These are phyloP conservation scores for Ochotona princeps DNA, from an alignment of 2,113 vertebrate species.

Conservation along the genomic window DNA sequence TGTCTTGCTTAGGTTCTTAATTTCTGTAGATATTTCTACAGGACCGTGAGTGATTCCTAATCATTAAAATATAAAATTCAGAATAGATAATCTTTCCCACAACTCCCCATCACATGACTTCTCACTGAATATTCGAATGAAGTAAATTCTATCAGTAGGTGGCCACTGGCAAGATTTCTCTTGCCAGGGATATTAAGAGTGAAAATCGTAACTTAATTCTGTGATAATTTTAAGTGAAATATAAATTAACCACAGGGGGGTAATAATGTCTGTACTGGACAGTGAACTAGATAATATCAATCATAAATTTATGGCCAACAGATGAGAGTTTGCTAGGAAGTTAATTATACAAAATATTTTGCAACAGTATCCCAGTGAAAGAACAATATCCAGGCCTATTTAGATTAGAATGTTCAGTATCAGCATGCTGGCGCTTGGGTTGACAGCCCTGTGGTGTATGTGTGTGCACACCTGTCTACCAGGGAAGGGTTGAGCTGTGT, in stretches of 20 bases:
- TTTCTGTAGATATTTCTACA: neutral
- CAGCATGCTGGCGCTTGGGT: neutral
- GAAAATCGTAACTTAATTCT: constrained; percentile 16
- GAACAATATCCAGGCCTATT: neutral
- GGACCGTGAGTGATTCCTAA: neutral
- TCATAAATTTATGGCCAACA: constrained; percentile 22
- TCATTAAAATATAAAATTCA: constrained; percentile 1
- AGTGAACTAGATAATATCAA: neutral
- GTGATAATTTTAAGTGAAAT: constrained; percentile 42
- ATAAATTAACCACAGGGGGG: neutral
- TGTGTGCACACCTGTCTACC: no score
- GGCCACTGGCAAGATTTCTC: neutral
- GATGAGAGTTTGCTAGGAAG: neutral
- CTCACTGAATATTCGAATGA: neutral
- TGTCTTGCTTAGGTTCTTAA: constrained; percentile 23
- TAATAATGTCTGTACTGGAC: neutral
- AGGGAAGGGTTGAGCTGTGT: neutral
- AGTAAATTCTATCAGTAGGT: neutral
- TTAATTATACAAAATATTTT: neutral
- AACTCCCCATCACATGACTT: no score
- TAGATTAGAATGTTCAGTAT: neutral
- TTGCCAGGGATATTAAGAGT: neutral
- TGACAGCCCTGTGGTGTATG: neutral
- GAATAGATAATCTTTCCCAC: neutral
- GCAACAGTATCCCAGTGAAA: neutral